These are phyloP conservation scores for Anhinga anhinga DNA, from an alignment of 2,113 vertebrate species.

Conservation along the genomic window DNA sequence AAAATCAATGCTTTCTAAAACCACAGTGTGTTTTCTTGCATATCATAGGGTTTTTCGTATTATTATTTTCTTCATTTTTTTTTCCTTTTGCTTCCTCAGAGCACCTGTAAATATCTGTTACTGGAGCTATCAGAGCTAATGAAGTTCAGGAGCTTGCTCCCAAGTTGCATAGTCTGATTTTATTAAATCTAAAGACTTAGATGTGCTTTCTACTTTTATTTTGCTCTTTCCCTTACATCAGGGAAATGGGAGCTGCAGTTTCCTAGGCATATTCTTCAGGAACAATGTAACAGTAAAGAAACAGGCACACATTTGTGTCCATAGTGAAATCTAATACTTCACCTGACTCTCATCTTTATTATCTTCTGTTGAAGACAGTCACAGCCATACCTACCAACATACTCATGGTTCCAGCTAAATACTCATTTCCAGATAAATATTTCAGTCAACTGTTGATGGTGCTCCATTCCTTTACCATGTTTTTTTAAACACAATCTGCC, in stretches of 20 bases:
- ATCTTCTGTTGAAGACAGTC: not conserved
- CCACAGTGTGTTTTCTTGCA: not conserved
- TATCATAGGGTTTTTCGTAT: fast-evolving
- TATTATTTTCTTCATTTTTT: not conserved
- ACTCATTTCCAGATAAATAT: not conserved
- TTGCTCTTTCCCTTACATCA: not conserved
- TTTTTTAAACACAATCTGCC: not conserved
- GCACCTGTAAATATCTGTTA: not conserved
- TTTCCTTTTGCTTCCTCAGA: not conserved
- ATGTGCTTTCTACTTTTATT: not conserved
- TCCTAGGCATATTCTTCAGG: not conserved
- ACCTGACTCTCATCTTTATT: not conserved
- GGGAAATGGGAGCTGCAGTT: not conserved
- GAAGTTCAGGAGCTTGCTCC: not conserved
- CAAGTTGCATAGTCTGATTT: not conserved
- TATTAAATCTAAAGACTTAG: not conserved
- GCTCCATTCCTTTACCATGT: not conserved
- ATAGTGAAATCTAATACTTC: not conserved
- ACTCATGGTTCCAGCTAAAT: not conserved
- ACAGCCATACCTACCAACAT: not conserved
- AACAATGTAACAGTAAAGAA: not conserved
- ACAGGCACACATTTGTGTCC: not conserved
- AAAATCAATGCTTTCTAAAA: not conserved
- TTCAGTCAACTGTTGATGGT: not conserved
- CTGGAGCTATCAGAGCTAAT: not conserved